A percentile compares a stretch with the other conserved stretches of the same genome.
Conservation (phyloP, 2,797 vertebrate genomes). For the Sorex maritimensis region DNA sequence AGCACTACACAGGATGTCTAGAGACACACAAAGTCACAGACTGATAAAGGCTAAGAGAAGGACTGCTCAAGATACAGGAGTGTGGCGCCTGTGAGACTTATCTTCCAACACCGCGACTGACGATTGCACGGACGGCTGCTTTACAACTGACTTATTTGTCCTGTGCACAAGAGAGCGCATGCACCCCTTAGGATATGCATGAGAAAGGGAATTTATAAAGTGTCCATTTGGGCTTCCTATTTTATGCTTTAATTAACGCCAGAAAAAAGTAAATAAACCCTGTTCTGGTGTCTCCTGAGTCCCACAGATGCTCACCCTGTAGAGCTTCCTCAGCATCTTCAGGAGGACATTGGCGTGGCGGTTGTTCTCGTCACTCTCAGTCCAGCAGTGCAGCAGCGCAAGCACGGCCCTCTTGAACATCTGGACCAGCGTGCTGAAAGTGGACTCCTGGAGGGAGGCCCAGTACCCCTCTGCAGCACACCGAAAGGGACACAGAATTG, state of each 20-base stretch:
- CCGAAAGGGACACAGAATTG: conserved; percentile 12
- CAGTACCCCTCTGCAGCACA: conserved; percentile 83
- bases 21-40: too few relatives aligned
- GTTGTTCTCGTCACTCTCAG: neutral
- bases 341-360: conserved; percentile 66
- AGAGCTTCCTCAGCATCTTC: conserved; percentile 81
- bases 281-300: too few relatives aligned
- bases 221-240: neutral
- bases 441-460: conserved; percentile 76
- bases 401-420: conserved; percentile 81
- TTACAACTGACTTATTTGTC: too few relatives aligned
- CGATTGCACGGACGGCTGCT: too few relatives aligned
- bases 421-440: conserved; percentile 79
- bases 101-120: too few relatives aligned
- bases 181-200: too few relatives aligned
- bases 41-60: too few relatives aligned
- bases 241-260: neutral
- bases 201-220: neutral
- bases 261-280: neutral
- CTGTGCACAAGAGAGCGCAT: too few relatives aligned
- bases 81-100: too few relatives aligned
- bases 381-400: conserved; percentile 22
- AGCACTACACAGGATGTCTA: too few relatives aligned
- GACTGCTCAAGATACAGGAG: too few relatives aligned
- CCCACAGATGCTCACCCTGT: conserved; percentile 76